phyloP scores from a whole-genome alignment of 2,888 invertebrate species.

The Chaetogeoica ovagalla region DNA sequence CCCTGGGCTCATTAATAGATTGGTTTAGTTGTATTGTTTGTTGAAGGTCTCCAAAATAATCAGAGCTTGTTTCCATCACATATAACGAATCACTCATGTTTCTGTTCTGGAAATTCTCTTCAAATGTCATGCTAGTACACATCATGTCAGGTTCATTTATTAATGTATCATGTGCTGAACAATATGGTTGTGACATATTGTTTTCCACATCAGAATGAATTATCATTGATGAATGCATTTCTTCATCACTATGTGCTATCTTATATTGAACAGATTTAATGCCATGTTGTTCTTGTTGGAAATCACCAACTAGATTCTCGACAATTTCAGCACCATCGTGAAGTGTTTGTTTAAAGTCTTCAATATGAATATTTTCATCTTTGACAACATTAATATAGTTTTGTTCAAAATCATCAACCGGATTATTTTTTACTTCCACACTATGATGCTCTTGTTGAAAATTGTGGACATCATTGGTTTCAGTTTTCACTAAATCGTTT shows the following conservation, averaged over 20 bases:
- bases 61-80: conserved; percentile 50
- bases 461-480: not conserved
- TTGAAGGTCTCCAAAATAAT: conserved; percentile 44
- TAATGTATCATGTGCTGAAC: conserved; percentile 24
- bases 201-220: conserved; percentile 49
- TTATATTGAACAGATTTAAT: conserved; percentile 25
- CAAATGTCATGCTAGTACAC: conserved; percentile 47
- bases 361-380: not conserved
- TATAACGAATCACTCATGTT: conserved; percentile 48
- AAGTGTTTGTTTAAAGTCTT: conserved; percentile 11
- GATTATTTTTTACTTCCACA: not conserved
- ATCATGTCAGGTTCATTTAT: conserved; percentile 37
- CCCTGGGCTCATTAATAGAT: conserved; percentile 3
- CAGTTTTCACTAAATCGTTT: not conserved
- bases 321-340: not conserved
- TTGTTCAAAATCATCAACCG: conserved; percentile 3
- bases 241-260: conserved; percentile 41
- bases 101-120: conserved; percentile 49
- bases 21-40: conserved; percentile 8
- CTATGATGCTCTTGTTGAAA: not conserved
- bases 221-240: conserved; percentile 52
- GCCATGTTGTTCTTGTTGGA: not conserved
- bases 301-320: not conserved
- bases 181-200: conserved; percentile 43
- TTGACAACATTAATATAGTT: not conserved